Percentiles rank a stretch among this genome's conserved stretches.
phyloP scores from a whole-genome alignment of 2,113 vertebrate species.

The Emydura subglobosa region DNA sequence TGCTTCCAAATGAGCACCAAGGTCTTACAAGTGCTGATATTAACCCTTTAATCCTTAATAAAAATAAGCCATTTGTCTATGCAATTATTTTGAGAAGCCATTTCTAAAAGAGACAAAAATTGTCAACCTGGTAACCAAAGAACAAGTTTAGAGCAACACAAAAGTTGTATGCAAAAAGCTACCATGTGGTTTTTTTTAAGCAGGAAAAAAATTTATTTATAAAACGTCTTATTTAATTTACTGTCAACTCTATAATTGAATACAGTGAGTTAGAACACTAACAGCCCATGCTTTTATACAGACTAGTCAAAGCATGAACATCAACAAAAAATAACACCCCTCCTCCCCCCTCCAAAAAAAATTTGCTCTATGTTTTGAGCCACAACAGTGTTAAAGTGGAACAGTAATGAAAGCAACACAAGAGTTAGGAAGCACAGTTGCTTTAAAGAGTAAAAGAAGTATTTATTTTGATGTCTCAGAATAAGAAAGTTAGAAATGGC shows the following conservation, averaged over 20 bases:
- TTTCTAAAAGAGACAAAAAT: slow-evolving; percentile 66
- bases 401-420: slow-evolving; percentile 77
- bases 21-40: slow-evolving; percentile 50
- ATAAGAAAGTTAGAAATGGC: slow-evolving; percentile 79
- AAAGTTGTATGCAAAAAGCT: slow-evolving; percentile 73
- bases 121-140: slow-evolving; percentile 69
- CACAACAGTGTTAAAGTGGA: slow-evolving; percentile 70
- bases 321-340: slow-evolving; percentile 41
- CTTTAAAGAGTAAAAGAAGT: slow-evolving; percentile 71
- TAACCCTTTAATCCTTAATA: slow-evolving; percentile 72
- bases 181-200: slow-evolving; percentile 48
- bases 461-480: slow-evolving; percentile 75
- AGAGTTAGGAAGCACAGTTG: slow-evolving; percentile 75
- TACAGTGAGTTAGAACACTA: slow-evolving; percentile 73
- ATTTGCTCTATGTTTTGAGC: slow-evolving; percentile 66
- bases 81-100: slow-evolving; percentile 67
- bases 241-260: slow-evolving; percentile 65
- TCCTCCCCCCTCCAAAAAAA: not conserved
- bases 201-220: slow-evolving; percentile 76
- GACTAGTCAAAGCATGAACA: slow-evolving; percentile 76
- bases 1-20: slow-evolving; percentile 64
- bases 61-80: slow-evolving; percentile 70
- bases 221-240: slow-evolving; percentile 76
- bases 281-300: slow-evolving; percentile 73
- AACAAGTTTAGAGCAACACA: slow-evolving; percentile 73